Base-by-base conservation (phyloP, 2,113 vertebrate genomes). In the Emydura subglobosa region DNA sequence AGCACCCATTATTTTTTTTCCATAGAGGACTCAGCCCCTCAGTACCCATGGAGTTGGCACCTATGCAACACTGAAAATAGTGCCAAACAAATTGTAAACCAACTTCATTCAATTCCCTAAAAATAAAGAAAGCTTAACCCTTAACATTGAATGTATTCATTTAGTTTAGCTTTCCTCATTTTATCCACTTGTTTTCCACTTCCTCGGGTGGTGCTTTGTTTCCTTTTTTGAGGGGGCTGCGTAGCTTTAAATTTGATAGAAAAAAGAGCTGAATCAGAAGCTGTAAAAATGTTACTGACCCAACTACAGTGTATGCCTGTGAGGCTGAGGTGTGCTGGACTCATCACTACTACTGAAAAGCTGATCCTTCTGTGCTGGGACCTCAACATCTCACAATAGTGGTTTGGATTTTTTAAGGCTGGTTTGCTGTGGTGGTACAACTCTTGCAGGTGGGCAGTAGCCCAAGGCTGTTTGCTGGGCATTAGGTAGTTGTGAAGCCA, bases 341-440 rank as follows among this genome's bases (percentile, higher is more conserved):
- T 72, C 82, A 76, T 92, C 55, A 34, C 82, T 86, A 22, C 90
- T 90, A 91, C 84, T 79, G 86, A 96, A 92, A 55, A n/a, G 2
- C 17, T 57, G 50, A 93, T 96, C 93, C 86, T 95, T 22, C 82
- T 81, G 81, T n/a, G 10, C 86, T 84, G 87, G 79, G 76, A 91
- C 1, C 17, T 79, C 86, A 91, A 74, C 17, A 74, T 74, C 42
- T 39, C 68, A 74, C 68, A 74, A 10, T 34, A 42, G 12, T 5
- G 39, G 9, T 24, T 42, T 10, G 34, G 16, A 5, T 11, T 24
- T 42, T 44, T 95, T 91, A 94, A 85, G 79, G 27, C 42, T 5
- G 51, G 31, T 74, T 95, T 93, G 57, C 65, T 79, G 5, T 44
- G 42, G 21, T 10, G 21, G 24, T 13, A 25, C 11, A 44, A 6